Base-by-base conservation (phyloP, 2,888 invertebrate genomes). In the Endotricha flammealis region DNA sequence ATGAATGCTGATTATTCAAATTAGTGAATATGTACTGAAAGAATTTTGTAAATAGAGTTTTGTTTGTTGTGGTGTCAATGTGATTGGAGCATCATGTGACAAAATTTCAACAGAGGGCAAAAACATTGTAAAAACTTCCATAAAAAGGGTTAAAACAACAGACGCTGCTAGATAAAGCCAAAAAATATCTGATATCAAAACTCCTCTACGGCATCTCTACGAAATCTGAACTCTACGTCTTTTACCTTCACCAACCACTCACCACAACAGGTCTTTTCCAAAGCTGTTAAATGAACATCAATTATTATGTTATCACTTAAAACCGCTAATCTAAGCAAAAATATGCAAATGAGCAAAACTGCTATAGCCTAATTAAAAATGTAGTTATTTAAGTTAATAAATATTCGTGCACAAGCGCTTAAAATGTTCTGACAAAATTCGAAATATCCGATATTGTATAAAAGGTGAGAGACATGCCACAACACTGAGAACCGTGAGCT, bases 241-340 rank as follows among this genome's bases (percentile, higher is more conserved):
- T 64, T 80, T 82, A 83, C 82, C 85, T 85, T 68, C 49, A 61
- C 72, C 66, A 58, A 68, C 57, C 66, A 86, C 86, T 86, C 82
- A 86, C 86, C 86, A 86, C 69, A 85, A 80, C 68, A 79, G 80
- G 73, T 86, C 86, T 82, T 86, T 85, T 74, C 86, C 85, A 65
- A 86, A 86, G 79, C 86, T 86, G 86, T 85, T 70, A 73, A 83
- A 82, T 60, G 64, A 83, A 85, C 64, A 68, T 58, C 50, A 52
- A 65, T 67, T 58, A 67, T 68, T 72, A 70, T 44, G 57, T 48
- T 54, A 48, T 53, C 37, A 35, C 13, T 29, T 16, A 20, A 29
- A 27, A 11, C 29, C 29, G 22, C 9, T 11, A 28, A 12, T 31
- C 30, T 31, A 34, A 1, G 28, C 27, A 32, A 29, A 28, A 16